Evolutionary conservation across 1,140 invertebrate species (phyloP), one percentile per base, ranked within the genome.

Genomic region (Hycleus phaleratus): DNA sequence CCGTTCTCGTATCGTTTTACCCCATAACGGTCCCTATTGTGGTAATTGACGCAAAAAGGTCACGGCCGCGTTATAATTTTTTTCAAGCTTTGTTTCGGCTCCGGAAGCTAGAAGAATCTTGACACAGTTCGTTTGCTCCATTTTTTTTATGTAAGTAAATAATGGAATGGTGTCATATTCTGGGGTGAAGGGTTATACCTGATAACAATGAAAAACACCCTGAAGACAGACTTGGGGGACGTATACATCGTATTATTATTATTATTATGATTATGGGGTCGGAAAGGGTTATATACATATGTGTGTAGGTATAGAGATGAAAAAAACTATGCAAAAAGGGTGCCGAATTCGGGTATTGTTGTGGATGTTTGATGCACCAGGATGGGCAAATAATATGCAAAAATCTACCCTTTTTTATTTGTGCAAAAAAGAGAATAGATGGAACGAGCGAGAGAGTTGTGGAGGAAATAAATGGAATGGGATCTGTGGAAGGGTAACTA

Each of bases 301-400:
- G 32, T 32, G 7, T 32, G 32, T 32, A 32, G 32, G 32, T 10
- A 42, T 4, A 42, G 10, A 18, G 18, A 18, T 18, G 18, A 46
- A 68, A 68, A 71, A 68, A 70, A 68, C 65, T 71, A 73, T 72
- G 72, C 71, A 73, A 73, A 73, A 71, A 70, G 71, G 71, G 69
- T 69, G 57, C 60, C 46, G 47, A 32, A 54, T 54, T 49, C 59
- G 59, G 18, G 18, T 58, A 64, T 67, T 68, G 64, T 67, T 68
- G 59, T 58, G 56, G 61, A 66, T 65, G 59, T 63, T 67, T 70
- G 67, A 68, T 70, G 66, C 68, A 66, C 63, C 59, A 43, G 50
- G 57, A 57, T 60, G 62, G 55, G 65, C 63, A 54, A 42, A 11
- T 53, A 54, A 65, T 70, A 71, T 71, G 69, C 70, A 70, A 70